phyloP scores from a whole-genome alignment of 2,888 invertebrate species.

The Gnatocerus cornutus region DNA sequence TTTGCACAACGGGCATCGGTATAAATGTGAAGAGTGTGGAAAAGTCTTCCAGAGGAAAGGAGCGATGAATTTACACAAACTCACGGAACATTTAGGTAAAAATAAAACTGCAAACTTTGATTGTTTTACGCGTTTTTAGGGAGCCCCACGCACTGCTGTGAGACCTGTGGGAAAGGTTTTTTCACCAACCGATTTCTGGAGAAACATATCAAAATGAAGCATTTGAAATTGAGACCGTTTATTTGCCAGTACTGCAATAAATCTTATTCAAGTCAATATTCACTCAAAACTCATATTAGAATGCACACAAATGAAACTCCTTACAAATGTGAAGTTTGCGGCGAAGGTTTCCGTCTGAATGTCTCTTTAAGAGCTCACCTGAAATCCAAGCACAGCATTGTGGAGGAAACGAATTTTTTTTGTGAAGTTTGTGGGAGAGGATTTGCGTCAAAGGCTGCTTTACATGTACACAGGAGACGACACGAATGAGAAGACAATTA shows the following conservation, averaged over 20 bases:
- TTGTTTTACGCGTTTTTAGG: constrained; percentile 46
- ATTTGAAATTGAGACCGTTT: constrained; percentile 61
- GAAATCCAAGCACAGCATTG: constrained; percentile 62
- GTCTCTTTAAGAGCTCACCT: constrained; percentile 61
- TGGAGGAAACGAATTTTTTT: constrained; percentile 56
- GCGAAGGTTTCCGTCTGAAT: constrained; percentile 62
- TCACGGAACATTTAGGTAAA: constrained; percentile 50
- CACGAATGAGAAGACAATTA: too few species aligned
- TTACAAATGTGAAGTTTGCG: constrained; percentile 61
- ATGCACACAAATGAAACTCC: constrained; percentile 64
- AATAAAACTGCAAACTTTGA: constrained; percentile 49
- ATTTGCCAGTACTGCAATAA: constrained; percentile 61
- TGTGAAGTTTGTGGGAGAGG: constrained; percentile 59
- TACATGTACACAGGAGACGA: constrained; percentile 9
- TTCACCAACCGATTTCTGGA: constrained; percentile 56
- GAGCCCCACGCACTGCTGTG: constrained; percentile 58
- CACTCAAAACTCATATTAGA: constrained; percentile 60
- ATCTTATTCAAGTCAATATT: constrained; percentile 60
- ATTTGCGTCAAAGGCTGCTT: constrained; percentile 41
- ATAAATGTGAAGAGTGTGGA: constrained; percentile 65
- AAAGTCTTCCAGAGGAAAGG: constrained; percentile 69
- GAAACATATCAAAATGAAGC: constrained; percentile 62
- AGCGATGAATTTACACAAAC: constrained; percentile 58
- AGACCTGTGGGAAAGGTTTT: constrained; percentile 60
- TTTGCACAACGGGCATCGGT: constrained; percentile 63